A percentile compares a stretch with the other conserved stretches of the same genome.
phyloP scores from a whole-genome alignment of 2,113 vertebrate species.

The Puntigrus tetrazona region DNA sequence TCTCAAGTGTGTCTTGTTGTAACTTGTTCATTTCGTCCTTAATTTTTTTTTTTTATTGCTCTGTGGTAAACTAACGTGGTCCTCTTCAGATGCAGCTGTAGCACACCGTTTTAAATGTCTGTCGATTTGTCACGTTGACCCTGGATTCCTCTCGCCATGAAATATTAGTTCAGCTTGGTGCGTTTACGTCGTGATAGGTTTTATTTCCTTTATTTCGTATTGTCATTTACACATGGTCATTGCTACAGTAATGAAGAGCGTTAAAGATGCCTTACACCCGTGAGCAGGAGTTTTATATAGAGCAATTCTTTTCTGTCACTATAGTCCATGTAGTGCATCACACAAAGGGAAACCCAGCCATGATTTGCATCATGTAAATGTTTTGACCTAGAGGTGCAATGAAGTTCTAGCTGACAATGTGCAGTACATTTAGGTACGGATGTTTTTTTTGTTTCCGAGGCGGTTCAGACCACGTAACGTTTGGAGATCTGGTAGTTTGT shows the following conservation, averaged over 20 bases:
- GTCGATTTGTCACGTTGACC: background rate
- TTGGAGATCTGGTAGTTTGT: conserved; percentile 10
- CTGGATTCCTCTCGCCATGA: background rate
- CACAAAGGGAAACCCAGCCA: conserved; percentile 21
- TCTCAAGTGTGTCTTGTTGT: conserved; percentile 14
- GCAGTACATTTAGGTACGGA: background rate
- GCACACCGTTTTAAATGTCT: conserved; percentile 15
- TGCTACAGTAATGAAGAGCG: conserved; percentile 44
- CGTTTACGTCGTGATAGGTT: conserved; percentile 9
- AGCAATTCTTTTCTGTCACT: conserved; percentile 6
- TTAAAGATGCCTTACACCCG: conserved; percentile 73
- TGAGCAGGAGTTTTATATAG: conserved; percentile 50
- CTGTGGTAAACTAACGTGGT: conserved; percentile 4
- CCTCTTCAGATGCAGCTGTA: conserved; percentile 5
- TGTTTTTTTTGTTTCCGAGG: background rate
- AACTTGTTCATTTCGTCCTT: conserved; percentile 11
- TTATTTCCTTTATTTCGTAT: conserved; percentile 17
- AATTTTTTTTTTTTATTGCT: conserved; percentile 45
- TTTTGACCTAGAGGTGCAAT: conserved; percentile 2
- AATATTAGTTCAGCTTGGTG: background rate
- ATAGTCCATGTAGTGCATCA: conserved; percentile 32
- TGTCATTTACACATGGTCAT: conserved; percentile 1
- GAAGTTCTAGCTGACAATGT: background rate
- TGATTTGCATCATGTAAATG: conserved; percentile 19
- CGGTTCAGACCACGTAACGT: background rate